Base-by-base conservation (phyloP, 2,888 invertebrate species). In the Macrosoma leucophasiata region DNA sequence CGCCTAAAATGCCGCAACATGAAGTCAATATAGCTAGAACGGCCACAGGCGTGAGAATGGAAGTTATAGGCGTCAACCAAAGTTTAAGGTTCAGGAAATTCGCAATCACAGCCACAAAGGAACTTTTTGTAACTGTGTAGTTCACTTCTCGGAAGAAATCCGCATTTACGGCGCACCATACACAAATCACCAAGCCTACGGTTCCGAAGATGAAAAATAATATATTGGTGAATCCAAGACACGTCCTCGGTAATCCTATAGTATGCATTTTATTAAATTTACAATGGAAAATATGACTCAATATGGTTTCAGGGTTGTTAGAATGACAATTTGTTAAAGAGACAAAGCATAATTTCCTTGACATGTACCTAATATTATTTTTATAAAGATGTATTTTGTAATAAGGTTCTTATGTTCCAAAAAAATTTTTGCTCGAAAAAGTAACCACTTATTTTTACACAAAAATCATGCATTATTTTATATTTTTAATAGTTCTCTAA, bases 121-220 rank as follows among this genome's bases (percentile, higher is more conserved):
- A 42, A 39, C 75, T 79, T 30, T 70, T 74, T 0, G 77, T 77
- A n/a, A 81, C 48, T 0, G 71, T 71, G 23, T 62, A 79, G 52
- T 81, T 79, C 1, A 84, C 72, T 27, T 76, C 76, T 6, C 53
- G 60, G 46, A 84, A 82, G 50, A 79, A 72, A 4, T 78, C 66
- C 0, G 73, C 65, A 48, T 76, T 79, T 14, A 71, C 27, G 2
- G 64, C 56, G 33, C 81, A 82, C 82, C 82, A 84, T 0, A 74
- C 35, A 36, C 82, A 75, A 21, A 76, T 61, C 0, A 57, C 48
- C 13, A 62, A 63, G 2, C 58, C 52, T 1, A 76, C 21, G 3
- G 65, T 32, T 2, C 76, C 69, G 1, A 67, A 20, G 8, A 73
- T 32, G 31, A 79, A 74, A 46, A 72, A 74, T 3, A 73, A 26